Base-by-base conservation (phyloP, 1,140 invertebrate species). In the Tetramorium alpestre region DNA sequence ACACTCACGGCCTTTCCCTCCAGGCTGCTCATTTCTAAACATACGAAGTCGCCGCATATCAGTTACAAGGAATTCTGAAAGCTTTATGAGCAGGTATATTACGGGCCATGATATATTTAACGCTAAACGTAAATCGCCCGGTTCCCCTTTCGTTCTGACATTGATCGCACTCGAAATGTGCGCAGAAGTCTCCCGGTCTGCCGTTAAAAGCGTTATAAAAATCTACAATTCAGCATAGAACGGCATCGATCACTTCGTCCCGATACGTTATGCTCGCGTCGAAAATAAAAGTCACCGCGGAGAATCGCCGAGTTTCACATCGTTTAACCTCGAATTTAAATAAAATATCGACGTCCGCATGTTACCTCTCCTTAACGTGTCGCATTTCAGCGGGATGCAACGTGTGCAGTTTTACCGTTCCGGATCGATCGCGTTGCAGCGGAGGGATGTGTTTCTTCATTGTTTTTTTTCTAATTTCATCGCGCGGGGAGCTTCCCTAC, bases 381-480 rank as follows among this genome's bases (percentile, higher is more conserved):
- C 33, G 16, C 28, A 10, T 67, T 67, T 41, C 18, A 65, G 33
- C 33, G 0, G 33, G 33, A 62, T n/a, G 62, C 33, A 41, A n/a
- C 33, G 18, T 33, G 33, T 33, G 33, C 33, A 33, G 33, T 65
- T 69, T 67, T 41, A 60, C 13, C 65, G 38, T 11, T 67, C 18
- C 18, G n/a, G 38, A 44, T 67, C 38, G 38, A 67, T 67, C 38
- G 64, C 3, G 1, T 44, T 38, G 3, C 18, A 33, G 5, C 41
- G n/a, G 4, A 47, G 22, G 65, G 44, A 16, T 13, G n/a, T 51
- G 11, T 38, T 28, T 60, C 56, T 4, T 13, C 44, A 25, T 67
- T n/a, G 41, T 80, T 16, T 80, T 49, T 28, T 62, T 75, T 76
- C 58, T 60, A 76, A 80, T 67, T 67, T 77, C 58, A 64, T 25